phyloP scores from a whole-genome alignment of 2,888 invertebrate species.

The Barypeithes pellucidus region DNA sequence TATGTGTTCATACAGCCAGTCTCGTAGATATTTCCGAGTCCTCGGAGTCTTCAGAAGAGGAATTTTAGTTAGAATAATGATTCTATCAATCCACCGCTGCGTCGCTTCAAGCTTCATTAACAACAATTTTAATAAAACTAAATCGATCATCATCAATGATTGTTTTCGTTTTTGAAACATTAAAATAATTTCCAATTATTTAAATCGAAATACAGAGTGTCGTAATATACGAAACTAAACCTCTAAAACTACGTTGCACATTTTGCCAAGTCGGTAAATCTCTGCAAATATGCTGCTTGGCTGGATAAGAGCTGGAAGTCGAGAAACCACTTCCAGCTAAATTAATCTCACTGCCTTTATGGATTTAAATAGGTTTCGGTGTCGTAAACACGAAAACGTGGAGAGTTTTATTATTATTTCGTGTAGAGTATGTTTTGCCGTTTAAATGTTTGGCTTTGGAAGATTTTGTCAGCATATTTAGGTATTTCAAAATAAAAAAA shows the following conservation, averaged over 20 bases:
- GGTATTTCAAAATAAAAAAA: background rate
- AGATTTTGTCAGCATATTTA: background rate
- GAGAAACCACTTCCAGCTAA: slow-evolving; percentile 49
- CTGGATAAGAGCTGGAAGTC: slow-evolving; percentile 41
- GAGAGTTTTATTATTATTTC: slow-evolving; percentile 46
- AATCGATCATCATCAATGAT: too few species aligned
- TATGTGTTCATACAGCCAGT: too few species aligned
- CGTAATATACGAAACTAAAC: background rate
- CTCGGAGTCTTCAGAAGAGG: too few species aligned
- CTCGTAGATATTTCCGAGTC: too few species aligned
- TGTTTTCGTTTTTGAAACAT: too few species aligned
- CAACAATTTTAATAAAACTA: too few species aligned
- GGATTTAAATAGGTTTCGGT: slow-evolving; percentile 51
- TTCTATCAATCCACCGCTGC: too few species aligned
- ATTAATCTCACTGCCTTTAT: slow-evolving; percentile 46
- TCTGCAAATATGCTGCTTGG: slow-evolving; percentile 31
- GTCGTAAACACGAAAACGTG: slow-evolving; percentile 51
- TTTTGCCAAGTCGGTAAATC: slow-evolving; percentile 22
- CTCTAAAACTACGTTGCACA: slow-evolving; percentile 12
- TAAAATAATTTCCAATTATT: too few species aligned
- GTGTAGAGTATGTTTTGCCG: slow-evolving; percentile 21
- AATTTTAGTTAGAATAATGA: too few species aligned
- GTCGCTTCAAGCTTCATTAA: too few species aligned
- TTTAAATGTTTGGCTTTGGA: background rate
- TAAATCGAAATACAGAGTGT: background rate